Evolutionary conservation across 1,140 invertebrate species (phyloP).

Genomic region (Papilio helenus): DNA sequence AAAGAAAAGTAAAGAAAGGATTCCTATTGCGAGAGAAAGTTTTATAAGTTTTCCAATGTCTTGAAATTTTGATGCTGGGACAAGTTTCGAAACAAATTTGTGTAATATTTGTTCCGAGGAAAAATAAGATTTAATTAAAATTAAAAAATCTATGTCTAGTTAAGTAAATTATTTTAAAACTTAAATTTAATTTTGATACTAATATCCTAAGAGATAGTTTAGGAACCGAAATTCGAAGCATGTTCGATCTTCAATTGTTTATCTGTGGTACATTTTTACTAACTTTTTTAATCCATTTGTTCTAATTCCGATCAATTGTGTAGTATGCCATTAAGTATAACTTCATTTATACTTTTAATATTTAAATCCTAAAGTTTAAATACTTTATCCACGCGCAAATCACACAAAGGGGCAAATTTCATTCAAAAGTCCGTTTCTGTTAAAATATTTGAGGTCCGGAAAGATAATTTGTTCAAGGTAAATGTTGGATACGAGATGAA

Average conservation of each 20-base stretch:
- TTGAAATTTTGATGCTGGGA: conserved; percentile 7
- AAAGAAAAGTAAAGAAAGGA: conserved; percentile 9
- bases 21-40: conserved; percentile 1
- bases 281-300: too few relatives aligned
- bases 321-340: not conserved
- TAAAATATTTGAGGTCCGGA: conserved; percentile 5
- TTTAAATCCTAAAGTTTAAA: not conserved
- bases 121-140: not conserved
- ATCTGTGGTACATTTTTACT: too few relatives aligned
- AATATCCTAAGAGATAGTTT: not conserved
- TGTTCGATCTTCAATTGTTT: too few relatives aligned
- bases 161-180: not conserved
- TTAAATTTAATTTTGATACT: not conserved
- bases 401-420: conserved; percentile 1
- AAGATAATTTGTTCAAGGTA: conserved; percentile 22
- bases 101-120: not conserved
- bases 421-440: not conserved
- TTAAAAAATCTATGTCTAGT: not conserved
- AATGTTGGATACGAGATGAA: conserved; percentile 13
- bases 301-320: not conserved
- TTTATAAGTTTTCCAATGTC: conserved; percentile 24
- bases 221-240: not conserved
- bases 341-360: not conserved
- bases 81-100: conserved; percentile 2
- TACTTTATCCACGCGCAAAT: not conserved